Evolutionary conservation across 2,797 vertebrate genomes (phyloP).

Genomic region (Octomys mimax): DNA sequence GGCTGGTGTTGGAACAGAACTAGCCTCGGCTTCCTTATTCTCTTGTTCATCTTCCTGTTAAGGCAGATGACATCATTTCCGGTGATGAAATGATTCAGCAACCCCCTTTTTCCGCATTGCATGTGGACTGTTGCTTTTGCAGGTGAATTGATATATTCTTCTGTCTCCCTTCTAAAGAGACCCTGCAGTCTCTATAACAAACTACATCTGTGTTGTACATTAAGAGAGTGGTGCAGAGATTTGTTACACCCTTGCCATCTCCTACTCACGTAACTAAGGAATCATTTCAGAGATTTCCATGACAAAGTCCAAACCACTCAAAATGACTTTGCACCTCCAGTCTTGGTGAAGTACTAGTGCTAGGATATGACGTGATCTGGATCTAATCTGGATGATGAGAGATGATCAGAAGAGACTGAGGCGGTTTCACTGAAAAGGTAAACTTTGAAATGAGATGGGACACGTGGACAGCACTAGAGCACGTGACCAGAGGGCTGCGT

Average conservation of each 20-base stretch:
- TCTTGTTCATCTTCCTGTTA: neutral
- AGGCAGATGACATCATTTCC: neutral
- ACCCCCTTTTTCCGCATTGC: neutral
- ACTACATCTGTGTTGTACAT: neutral
- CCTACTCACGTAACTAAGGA: neutral
- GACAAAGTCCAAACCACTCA: neutral
- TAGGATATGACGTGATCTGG: neutral
- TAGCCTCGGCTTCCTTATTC: neutral
- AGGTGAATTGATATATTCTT: neutral
- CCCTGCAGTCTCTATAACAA: neutral
- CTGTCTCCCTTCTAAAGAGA: neutral
- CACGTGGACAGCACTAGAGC: neutral
- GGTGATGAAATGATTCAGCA: neutral
- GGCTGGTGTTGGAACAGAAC: neutral
- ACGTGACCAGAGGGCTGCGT: neutral
- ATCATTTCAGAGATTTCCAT: neutral
- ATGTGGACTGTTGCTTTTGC: neutral
- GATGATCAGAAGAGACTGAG: neutral
- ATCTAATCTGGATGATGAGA: neutral
- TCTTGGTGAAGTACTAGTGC: too few species aligned
- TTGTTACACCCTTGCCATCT: neutral
- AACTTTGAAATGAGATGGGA: neutral
- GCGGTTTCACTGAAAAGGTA: neutral
- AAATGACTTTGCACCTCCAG: neutral
- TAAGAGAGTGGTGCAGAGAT: neutral